Conservation (phyloP, 2,113 vertebrate species). For the Prunella himalayana region DNA sequence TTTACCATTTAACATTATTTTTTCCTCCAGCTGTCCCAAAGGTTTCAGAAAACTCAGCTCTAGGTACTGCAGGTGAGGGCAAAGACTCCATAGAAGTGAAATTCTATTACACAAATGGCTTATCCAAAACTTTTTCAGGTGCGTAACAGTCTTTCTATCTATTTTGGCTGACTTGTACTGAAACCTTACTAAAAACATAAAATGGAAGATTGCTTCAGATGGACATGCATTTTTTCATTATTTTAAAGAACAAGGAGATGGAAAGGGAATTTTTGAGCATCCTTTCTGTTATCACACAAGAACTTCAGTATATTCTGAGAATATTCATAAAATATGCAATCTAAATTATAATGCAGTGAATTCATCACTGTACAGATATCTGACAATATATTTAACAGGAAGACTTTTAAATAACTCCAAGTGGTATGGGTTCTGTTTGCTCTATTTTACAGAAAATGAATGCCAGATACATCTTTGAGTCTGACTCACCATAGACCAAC, state of each 20-base stretch:
- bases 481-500: neutral
- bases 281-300: neutral
- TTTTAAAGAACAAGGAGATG: neutral
- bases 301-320: neutral
- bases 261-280: neutral
- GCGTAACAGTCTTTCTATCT: neutral
- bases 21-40: neutral
- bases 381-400: neutral
- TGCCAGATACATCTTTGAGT: neutral
- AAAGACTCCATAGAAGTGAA: neutral
- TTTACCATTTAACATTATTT: neutral
- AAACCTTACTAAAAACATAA: neutral
- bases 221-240: neutral
- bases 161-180: neutral
- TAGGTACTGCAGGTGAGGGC: neutral
- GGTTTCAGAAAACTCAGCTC: neutral
- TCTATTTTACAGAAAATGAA: neutral
- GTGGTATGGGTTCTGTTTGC: neutral
- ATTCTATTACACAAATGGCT: neutral
- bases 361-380: neutral
- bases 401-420: neutral
- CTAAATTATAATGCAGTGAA: neutral
- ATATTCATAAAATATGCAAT: neutral
- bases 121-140: neutral
- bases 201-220: neutral